Base-by-base conservation (phyloP, 2,113 vertebrate species). In the Telmatochromis sp. region DNA sequence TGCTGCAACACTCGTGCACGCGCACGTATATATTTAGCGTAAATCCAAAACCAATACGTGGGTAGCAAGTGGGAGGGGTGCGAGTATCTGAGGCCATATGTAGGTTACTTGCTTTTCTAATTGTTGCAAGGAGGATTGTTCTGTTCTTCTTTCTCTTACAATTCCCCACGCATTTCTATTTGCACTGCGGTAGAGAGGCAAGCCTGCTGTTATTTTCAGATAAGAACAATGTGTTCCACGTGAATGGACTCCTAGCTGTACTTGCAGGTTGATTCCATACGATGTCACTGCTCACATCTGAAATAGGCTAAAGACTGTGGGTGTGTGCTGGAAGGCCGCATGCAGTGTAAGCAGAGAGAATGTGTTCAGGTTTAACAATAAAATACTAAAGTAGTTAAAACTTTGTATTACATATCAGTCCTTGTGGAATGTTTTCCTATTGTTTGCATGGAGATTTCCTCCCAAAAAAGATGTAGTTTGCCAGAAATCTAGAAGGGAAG, bases 281-380 rank as follows among this genome's bases (percentile, higher is more conserved):
- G 94, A 89, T 89, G 96, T 94, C 96, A 58, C 93, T 95, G 93
- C 86, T 90, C 51, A 89, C 90, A 84, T 50, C 86, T 84, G 57
- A 28, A 81, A 60, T 9, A 88, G 17, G 7, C 35, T 21, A 6
- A 10, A 10, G 2, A 81, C 17, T 55, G 81, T 93, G 90, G 93
- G 92, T 81, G 89, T 93, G 93, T 80, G 83, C 86, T 63, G 37
- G 78, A 1, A 42, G 7, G 17, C 0, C 13, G 7, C 54, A 81
- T 7, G 35, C n/a, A 71, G 23, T 57, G 51, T 5, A 42, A 53
- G 14, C 31, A 87, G 11, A 31, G 26, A 60, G 2, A 84, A 57
- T 23, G 33, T 83, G 80, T 71, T 14, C 2, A 71, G 1, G 0
- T 85, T 75, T 17, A 73, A 3, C 7, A 82, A 9, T 5, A 50